Conservation (phyloP, 2,888 invertebrate genomes). For the Apamea sordens region DNA sequence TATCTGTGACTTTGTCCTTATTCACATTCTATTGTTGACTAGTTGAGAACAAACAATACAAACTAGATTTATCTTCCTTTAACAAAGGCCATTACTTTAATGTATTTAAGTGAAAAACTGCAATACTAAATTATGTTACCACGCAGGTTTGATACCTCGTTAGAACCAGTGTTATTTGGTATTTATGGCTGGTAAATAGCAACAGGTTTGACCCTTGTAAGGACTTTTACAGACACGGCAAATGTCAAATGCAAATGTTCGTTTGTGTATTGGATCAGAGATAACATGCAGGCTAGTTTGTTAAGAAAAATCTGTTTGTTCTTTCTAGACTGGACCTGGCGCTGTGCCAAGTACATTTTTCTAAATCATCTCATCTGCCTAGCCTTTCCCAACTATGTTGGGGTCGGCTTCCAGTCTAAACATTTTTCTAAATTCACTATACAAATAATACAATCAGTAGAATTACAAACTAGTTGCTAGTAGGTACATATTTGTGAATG, state of each 20-base stretch:
- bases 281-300: not conserved
- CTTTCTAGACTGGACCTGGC: not conserved
- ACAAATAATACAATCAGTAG: not conserved
- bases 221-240: not conserved
- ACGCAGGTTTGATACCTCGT: not conserved
- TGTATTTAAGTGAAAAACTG: not conserved
- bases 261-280: not conserved
- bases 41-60: conserved; percentile 16
- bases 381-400: too few species aligned
- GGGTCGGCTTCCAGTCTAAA: too few species aligned
- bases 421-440: conserved; percentile 9
- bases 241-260: not conserved
- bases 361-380: too few species aligned
- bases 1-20: conserved; percentile 23
- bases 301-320: not conserved
- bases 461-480: not conserved
- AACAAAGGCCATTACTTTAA: not conserved
- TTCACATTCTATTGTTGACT: conserved; percentile 3
- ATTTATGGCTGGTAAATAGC: not conserved
- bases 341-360: conserved; percentile 15
- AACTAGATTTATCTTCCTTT: conserved; percentile 10
- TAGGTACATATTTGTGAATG: not conserved
- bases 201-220: not conserved
- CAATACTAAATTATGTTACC: not conserved
- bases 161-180: not conserved